Evolutionary conservation across 2,113 vertebrate species (phyloP), one percentile per base, ranked within the genome.

Genomic region (Plotosus lineatus): DNA sequence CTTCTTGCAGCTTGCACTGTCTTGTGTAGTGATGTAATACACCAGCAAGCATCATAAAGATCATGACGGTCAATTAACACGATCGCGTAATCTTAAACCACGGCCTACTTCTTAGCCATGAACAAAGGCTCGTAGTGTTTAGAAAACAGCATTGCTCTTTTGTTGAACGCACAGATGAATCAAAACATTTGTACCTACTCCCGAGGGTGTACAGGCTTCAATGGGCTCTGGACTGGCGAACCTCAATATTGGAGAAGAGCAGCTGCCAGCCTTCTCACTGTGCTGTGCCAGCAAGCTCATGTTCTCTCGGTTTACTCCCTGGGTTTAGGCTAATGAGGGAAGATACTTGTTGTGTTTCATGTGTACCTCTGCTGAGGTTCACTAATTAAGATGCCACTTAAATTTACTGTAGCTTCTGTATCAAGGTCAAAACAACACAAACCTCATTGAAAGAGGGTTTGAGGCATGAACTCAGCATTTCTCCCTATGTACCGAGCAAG

Each of bases 171-270:
- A 31, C 6, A 60, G 28, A 72, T n/a, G 53, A 58, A 85, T 90
- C 78, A 85, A 86, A 89, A 80, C 66, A n/a, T n/a, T 78, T 79
- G 28, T 66, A 50, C 84, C 60, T 81, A 40, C 60, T 88, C 81
- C 72, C 61, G 23, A 66, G 71, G 80, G 78, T 51, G 77, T 86
- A 17, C 31, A 86, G 82, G 83, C 85, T 76, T 85, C 51, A 74
- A 55, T 66, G 44, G 84, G 53, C 74, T n/a, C n/a, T 80, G 36
- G 82, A 88, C 87, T 82, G 65, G 55, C 55, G 77, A 80, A 79
- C 88, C 80, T 74, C 60, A 51, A 48, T 80, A 60, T 80, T 82
- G 68, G 44, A 76, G 77, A n/a, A 56, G 81, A 79, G 53, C 81
- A 61, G 82, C 81, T 84, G 77, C 77, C 84, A 75, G 78, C 73